Evolutionary conservation across 2,888 invertebrate species (phyloP), one percentile per base, ranked within the genome.

Genomic region (Leptodirus hochenwartii): DNA sequence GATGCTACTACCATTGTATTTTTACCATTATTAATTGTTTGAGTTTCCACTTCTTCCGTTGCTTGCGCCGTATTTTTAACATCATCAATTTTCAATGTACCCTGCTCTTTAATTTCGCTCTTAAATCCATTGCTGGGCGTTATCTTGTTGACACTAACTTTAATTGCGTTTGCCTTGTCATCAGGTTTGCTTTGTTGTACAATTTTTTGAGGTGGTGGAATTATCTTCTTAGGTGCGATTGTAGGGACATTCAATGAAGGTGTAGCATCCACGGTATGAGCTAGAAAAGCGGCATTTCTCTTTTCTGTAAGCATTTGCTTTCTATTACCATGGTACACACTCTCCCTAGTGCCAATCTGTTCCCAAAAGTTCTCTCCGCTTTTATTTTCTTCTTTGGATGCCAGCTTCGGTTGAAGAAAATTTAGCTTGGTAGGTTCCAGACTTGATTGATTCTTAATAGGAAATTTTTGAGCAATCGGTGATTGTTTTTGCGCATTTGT

Each of bases 351-450:
- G 4, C 67, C 72, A 36, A 73, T 68, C 52, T 61, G 62, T 15
- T 63, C 61, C 73, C 73, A 73, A 53, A 73, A 73, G 45, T 72
- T 68, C 8, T 58, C 59, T 36, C 56, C 55, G 2, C 60, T 61
- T 30, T 33, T 25, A 14, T 41, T 42, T 20, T 43, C 41, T 12
- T 37, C 36, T 25, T 39, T 37, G 4, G 39, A 30, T 13, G 34
- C 37, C 28, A 37, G 27, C 22, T 40, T 34, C 17, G 30, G 34
- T 13, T 25, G 30, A n/a, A 33, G n/a, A n/a, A n/a, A n/a, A n/a
- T 29, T 29, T 30, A 23, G 5, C 22, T 25, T 14, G 27, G 27
- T 13, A 15, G 12, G 5, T 8, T 14, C 5, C 5, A 5, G 15
- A 26, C 12, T 10, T 9, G 6, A 5, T 24, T 17, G 9, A 15